A percentile compares a stretch with the other conserved stretches of the same genome.
Evolutionary conservation across 2,888 invertebrate species (phyloP).

Genomic region (Pandemis corylana): DNA sequence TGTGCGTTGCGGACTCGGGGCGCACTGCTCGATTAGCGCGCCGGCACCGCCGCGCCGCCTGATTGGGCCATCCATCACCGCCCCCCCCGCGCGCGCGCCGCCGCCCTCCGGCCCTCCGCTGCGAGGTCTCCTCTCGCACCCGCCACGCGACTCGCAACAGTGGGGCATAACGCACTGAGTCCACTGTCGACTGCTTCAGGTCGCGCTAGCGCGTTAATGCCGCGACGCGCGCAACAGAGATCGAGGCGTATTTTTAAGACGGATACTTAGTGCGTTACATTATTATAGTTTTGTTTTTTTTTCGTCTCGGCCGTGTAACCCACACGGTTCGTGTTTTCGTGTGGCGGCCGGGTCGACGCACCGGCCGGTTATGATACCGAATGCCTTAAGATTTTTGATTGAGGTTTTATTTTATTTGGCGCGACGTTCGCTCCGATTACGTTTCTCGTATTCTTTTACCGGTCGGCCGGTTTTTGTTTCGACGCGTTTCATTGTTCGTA

Average conservation of each 20-base stretch:
- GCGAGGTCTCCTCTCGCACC: constrained; percentile 53
- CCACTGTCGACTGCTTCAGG: constrained; percentile 43
- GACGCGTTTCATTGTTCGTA: constrained; percentile 81
- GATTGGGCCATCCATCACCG: constrained; percentile 85
- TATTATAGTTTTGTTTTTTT: constrained; percentile 80
- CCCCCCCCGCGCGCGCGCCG: constrained; percentile 66
- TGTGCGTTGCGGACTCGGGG: constrained; percentile 73
- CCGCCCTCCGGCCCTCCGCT: constrained; percentile 69
- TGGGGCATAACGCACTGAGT: constrained; percentile 32
- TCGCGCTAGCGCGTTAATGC: constrained; percentile 68
- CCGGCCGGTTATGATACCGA: constrained; percentile 80
- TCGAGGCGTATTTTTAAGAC: constrained; percentile 82
- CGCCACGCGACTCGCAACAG: constrained; percentile 45
- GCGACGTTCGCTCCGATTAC: constrained; percentile 78
- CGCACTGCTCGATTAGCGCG: constrained; percentile 81
- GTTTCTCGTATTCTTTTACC: constrained; percentile 81
- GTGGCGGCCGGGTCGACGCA: constrained; percentile 79
- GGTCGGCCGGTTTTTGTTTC: constrained; percentile 79
- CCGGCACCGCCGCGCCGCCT: constrained; percentile 80
- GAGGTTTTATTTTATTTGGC: constrained; percentile 81
- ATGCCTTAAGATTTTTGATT: constrained; percentile 83
- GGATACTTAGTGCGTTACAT: constrained; percentile 84
- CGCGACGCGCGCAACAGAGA: constrained; percentile 77
- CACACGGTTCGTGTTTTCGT: constrained; percentile 73
- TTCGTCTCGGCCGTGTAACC: constrained; percentile 74